Evolutionary conservation across 2,113 vertebrate species (phyloP).

Genomic region (Cyprinodon tularosa): DNA sequence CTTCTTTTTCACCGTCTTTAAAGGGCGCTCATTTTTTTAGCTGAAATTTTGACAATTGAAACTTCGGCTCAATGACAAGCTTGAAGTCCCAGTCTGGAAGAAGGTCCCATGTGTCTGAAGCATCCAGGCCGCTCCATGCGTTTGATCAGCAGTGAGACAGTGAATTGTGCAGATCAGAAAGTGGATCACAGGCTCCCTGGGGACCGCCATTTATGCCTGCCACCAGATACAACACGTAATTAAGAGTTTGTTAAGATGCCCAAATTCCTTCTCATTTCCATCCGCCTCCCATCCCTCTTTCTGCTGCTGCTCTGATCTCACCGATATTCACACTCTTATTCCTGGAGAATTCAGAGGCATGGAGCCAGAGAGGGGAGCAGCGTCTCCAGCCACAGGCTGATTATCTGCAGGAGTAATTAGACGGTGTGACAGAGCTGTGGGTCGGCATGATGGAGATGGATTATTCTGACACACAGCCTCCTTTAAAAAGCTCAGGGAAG

Average conservation of each 20-base stretch:
- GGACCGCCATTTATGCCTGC: constrained; percentile 75
- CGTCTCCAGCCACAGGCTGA: constrained; percentile 69
- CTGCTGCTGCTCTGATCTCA: constrained; percentile 67
- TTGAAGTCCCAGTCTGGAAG: constrained; percentile 63
- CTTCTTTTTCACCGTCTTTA: constrained; percentile 45
- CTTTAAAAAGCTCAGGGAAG: constrained; percentile 53
- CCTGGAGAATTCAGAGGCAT: constrained; percentile 49
- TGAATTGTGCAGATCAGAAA: constrained; percentile 79
- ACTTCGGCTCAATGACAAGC: constrained; percentile 72
- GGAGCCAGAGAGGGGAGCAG: constrained; percentile 56
- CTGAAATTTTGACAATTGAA: constrained; percentile 68
- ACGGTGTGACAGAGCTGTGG: constrained; percentile 52
- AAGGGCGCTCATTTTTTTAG: constrained; percentile 38
- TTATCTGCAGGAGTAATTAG: constrained; percentile 79
- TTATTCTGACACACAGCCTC: constrained; percentile 56
- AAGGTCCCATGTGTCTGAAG: constrained; percentile 77
- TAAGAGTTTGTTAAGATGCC: constrained; percentile 78
- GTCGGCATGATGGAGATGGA: constrained; percentile 69
- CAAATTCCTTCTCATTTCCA: constrained; percentile 75
- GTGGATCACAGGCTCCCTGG: constrained; percentile 77
- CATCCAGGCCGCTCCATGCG: constrained; percentile 75
- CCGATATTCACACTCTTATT: constrained; percentile 73
- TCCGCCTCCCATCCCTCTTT: constrained; percentile 46
- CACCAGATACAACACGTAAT: constrained; percentile 75
- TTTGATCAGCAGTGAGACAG: constrained; percentile 78